Evolutionary conservation across 1,140 invertebrate genomes (phyloP).

Genomic region (Zaprionus camerounensis): DNA sequence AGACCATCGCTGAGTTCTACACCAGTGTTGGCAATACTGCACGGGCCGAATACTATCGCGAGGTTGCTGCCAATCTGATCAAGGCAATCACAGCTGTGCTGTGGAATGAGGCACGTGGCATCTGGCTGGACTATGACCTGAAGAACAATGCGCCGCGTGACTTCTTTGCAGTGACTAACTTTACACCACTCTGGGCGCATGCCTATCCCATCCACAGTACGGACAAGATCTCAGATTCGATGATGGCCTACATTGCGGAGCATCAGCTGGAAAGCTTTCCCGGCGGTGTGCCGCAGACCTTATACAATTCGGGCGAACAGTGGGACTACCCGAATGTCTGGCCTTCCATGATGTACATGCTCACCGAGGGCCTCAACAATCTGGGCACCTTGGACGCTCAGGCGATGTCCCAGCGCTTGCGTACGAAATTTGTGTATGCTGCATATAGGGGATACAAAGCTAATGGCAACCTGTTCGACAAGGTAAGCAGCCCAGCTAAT

Average conservation of each 20-base stretch:
- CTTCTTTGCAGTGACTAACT: conserved; percentile 94
- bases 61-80: conserved; percentile 87
- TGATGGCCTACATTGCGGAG: conserved; percentile 90
- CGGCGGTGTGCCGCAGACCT: conserved; percentile 91
- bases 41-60: conserved; percentile 87
- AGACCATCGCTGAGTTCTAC: conserved; percentile 90
- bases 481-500: conserved; percentile 86
- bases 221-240: conserved; percentile 88
- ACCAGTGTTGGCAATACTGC: conserved; percentile 86
- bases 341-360: conserved; percentile 94
- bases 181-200: conserved; percentile 93
- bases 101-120: conserved; percentile 93
- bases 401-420: conserved; percentile 89
- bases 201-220: conserved; percentile 87
- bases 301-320: conserved; percentile 92
- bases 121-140: conserved; percentile 95
- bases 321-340: conserved; percentile 98
- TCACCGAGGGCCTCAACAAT: conserved; percentile 90
- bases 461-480: conserved; percentile 93
- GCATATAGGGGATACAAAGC: conserved; percentile 92
- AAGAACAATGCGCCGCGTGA: conserved; percentile 89
- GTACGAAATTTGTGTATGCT: conserved; percentile 91
- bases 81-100: conserved; percentile 86
- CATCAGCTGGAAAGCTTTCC: conserved; percentile 87
- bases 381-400: conserved; percentile 88